Percentiles rank a stretch among this genome's conserved stretches.
Conservation (phyloP, 2,113 vertebrate genomes). For the Tautogolabrus adspersus region DNA sequence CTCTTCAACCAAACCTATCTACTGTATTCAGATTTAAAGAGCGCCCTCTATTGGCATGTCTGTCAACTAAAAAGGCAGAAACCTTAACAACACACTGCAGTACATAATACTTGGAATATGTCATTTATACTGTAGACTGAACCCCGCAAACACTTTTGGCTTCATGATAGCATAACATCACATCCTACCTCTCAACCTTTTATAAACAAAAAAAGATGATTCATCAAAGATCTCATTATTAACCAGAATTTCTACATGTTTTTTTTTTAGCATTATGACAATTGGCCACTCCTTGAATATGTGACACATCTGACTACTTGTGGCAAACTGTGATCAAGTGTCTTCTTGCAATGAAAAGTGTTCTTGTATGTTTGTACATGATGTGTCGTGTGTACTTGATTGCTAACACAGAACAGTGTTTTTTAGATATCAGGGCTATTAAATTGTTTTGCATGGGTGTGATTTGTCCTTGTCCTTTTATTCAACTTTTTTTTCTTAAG, state of each 20-base stretch:
- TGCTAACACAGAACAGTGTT: conserved; percentile 50
- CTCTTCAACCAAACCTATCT: conserved; percentile 6
- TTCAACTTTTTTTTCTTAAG: neutral
- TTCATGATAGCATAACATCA: conserved; percentile 28
- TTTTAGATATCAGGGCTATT: conserved; percentile 64
- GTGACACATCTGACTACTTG: conserved; percentile 21
- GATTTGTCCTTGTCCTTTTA: conserved; percentile 1
- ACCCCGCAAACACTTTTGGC: conserved; percentile 1
- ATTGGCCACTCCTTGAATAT: conserved; percentile 16
- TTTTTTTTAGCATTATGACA: neutral
- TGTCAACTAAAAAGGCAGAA: conserved; percentile 8
- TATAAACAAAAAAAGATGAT: neutral
- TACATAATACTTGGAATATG: neutral
- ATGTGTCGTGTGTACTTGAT: conserved; percentile 39
- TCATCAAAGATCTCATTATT: conserved; percentile 19
- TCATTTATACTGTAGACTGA: conserved; percentile 9
- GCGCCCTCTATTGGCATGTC: conserved; percentile 53
- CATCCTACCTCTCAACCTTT: conserved; percentile 33
- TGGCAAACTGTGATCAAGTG: conserved; percentile 54
- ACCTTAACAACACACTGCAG: conserved; percentile 10
- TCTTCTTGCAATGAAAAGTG: conserved; percentile 45
- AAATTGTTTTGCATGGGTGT: conserved; percentile 69
- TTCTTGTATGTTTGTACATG: conserved; percentile 68
- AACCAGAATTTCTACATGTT: conserved; percentile 4
- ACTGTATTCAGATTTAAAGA: conserved; percentile 27